Percentiles rank a stretch among this genome's conserved stretches.
These are phyloP conservation scores for Rhamnusium bicolor DNA, from an alignment of 2,888 invertebrate species.

Conservation along the genomic window DNA sequence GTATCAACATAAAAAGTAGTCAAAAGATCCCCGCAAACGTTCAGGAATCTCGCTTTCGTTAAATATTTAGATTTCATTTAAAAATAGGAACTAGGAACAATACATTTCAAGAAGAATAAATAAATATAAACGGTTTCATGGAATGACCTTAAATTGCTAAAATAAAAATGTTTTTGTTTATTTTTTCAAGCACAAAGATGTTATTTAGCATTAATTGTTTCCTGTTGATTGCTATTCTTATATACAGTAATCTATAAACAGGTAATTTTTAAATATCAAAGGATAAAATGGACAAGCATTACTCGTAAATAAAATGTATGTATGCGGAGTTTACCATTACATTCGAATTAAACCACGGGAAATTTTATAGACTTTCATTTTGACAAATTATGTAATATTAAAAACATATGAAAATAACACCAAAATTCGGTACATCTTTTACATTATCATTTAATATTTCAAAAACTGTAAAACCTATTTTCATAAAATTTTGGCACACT, in stretches of 20 bases:
- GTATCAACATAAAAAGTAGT: constrained; percentile 9
- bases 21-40: constrained; percentile 5
- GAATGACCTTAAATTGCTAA: background rate
- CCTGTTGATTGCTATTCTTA: background rate
- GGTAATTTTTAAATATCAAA: too few species aligned
- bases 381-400: too few species aligned
- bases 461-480: too few species aligned
- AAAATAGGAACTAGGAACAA: constrained; percentile 23
- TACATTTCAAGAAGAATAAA: background rate
- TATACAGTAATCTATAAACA: background rate
- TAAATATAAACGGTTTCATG: background rate
- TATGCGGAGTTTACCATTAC: too few species aligned
- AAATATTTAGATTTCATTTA: constrained; percentile 13
- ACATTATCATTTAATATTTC: too few species aligned
- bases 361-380: too few species aligned
- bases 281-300: too few species aligned
- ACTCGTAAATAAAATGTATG: too few species aligned
- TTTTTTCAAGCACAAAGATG: background rate
- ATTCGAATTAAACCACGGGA: too few species aligned
- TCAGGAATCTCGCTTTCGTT: constrained; percentile 4
- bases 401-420: too few species aligned
- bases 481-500: too few species aligned
- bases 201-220: background rate
- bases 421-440: too few species aligned
- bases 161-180: background rate